Evolutionary conservation across 2,797 vertebrate genomes (phyloP).

Genomic region (Halcyon chelicuti): DNA sequence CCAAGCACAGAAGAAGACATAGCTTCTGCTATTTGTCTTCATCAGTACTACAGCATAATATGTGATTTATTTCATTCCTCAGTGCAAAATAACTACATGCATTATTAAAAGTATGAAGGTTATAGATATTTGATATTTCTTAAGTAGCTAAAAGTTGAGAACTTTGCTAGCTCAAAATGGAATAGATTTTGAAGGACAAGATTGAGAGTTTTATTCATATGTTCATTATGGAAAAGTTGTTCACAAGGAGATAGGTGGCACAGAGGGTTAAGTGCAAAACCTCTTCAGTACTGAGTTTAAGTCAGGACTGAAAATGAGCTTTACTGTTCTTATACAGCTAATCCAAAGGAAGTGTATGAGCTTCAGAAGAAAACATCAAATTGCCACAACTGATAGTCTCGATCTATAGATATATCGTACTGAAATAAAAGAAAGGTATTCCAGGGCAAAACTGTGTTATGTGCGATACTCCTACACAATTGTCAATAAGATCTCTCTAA

Average conservation of each 20-base stretch:
- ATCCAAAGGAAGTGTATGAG: background rate
- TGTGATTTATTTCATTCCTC: background rate
- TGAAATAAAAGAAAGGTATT: constrained; percentile 21
- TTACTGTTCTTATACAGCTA: constrained; percentile 37
- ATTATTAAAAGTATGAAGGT: background rate
- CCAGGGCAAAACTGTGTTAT: background rate
- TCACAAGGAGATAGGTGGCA: background rate
- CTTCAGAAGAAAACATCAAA: constrained; percentile 26
- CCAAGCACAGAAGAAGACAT: background rate
- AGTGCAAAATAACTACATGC: background rate
- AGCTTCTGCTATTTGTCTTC: background rate
- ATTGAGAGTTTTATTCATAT: background rate
- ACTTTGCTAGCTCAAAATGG: background rate
- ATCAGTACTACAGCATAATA: background rate
- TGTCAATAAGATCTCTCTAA: background rate
- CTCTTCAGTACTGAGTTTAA: background rate
- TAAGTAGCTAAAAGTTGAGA: background rate
- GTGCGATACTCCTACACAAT: background rate
- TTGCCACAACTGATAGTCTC: background rate
- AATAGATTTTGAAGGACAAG: background rate
- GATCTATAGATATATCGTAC: background rate
- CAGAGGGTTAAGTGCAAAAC: constrained; percentile 7
- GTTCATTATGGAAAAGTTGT: background rate
- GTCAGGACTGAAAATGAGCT: constrained; percentile 36
- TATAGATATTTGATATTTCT: background rate